Percentiles rank a stretch among this genome's conserved stretches.
Conservation (phyloP, 2,113 vertebrate species). For the Echinops telfairi region DNA sequence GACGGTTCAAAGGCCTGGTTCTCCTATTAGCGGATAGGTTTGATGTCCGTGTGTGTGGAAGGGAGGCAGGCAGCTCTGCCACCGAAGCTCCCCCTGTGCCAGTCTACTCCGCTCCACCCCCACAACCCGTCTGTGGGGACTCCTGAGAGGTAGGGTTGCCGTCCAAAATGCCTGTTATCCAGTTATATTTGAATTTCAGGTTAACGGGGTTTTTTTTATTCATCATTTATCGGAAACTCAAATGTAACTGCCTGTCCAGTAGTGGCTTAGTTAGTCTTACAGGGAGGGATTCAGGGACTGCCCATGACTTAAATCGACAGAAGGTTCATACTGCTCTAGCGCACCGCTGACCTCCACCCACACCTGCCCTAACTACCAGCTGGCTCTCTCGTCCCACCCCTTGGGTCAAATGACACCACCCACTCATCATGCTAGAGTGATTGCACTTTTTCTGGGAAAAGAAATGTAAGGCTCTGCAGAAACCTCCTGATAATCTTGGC, state of each 20-base stretch:
- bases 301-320: background rate
- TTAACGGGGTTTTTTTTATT: background rate
- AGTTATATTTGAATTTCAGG: conserved; percentile 10
- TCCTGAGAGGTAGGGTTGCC: background rate
- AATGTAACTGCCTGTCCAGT: background rate
- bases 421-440: background rate
- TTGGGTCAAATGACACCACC: background rate
- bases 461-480: background rate
- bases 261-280: conserved; percentile 17
- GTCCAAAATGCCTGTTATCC: background rate
- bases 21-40: conserved; percentile 38
- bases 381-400: background rate
- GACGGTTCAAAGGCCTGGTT: no score
- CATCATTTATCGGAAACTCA: conserved; percentile 23
- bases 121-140: background rate
- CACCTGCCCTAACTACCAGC: background rate
- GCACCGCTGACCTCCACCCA: background rate
- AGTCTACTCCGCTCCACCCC: background rate
- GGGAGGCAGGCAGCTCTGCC: conserved; percentile 59
- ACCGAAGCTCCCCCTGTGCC: no score
- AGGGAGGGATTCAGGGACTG: background rate
- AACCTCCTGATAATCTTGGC: background rate
- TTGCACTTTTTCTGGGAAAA: background rate
- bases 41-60: conserved; percentile 71
- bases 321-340: background rate